A percentile compares a stretch with the other conserved stretches of the same genome.
These are phyloP conservation scores for Phenacoccus solenopsis DNA, from an alignment of 1,140 invertebrate species.

Conservation along the genomic window DNA sequence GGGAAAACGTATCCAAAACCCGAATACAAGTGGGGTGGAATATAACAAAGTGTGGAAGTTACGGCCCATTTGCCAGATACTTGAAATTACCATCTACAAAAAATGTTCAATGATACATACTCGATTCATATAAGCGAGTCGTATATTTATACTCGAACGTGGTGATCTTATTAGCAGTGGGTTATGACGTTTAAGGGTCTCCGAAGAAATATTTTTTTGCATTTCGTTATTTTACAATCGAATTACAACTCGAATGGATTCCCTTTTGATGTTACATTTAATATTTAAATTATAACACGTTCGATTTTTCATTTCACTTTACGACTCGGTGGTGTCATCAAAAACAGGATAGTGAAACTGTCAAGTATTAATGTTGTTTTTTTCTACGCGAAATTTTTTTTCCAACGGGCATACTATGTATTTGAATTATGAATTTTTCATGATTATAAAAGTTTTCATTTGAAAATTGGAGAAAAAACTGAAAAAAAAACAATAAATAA, in stretches of 20 bases:
- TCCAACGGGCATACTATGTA: no score
- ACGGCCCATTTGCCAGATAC: slow-evolving; percentile 3
- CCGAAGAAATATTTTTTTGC: neutral
- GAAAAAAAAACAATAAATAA: no score
- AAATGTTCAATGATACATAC: slow-evolving; percentile 13
- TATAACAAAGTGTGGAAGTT: neutral
- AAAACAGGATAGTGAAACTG: neutral
- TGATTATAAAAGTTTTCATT: no score
- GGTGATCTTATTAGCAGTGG: slow-evolving; percentile 10
- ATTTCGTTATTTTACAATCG: neutral
- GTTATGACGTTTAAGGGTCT: neutral
- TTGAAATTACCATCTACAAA: neutral
- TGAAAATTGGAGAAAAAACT: no score
- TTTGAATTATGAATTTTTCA: no score
- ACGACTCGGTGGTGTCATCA: neutral
- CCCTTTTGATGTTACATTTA: neutral
- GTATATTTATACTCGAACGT: neutral
- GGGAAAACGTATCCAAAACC: neutral
- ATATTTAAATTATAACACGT: neutral
- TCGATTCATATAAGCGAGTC: neutral
- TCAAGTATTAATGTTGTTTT: neutral
- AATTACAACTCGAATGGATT: neutral
- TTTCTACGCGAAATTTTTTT: no score
- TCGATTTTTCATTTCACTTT: neutral
- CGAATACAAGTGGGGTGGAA: neutral